Percentiles rank a stretch among this genome's conserved stretches.
These are phyloP conservation scores for Amniataba percoides DNA, from an alignment of 2,797 vertebrate species.

Conservation along the genomic window DNA sequence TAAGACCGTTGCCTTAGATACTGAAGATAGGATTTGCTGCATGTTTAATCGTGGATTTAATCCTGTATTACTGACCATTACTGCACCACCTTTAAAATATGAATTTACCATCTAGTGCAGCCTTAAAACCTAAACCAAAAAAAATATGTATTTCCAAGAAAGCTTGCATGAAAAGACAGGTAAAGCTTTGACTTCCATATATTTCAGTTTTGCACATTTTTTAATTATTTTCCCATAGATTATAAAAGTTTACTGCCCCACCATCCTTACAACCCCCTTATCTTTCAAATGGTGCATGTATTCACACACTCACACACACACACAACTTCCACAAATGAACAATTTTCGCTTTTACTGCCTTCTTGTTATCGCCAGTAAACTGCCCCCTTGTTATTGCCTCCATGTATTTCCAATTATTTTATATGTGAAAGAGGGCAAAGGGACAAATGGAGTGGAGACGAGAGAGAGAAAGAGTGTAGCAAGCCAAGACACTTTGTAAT, in stretches of 20 bases:
- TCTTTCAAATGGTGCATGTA: constrained; percentile 39
- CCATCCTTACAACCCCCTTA: constrained; percentile 31
- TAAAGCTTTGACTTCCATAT: constrained; percentile 10
- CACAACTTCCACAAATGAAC: constrained; percentile 57
- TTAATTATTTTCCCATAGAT: constrained; percentile 46
- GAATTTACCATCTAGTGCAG: constrained; percentile 28
- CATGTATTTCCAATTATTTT: constrained; percentile 85
- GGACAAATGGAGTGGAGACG: constrained; percentile 75
- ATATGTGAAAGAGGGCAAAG: constrained; percentile 80
- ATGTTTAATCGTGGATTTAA: constrained; percentile 64
- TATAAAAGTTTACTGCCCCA: constrained; percentile 43
- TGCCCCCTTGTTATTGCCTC: constrained; percentile 77
- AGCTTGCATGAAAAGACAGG: constrained; percentile 2
- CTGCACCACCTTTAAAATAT: constrained; percentile 3
- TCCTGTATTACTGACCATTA: constrained; percentile 53
- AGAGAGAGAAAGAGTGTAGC: constrained; percentile 62
- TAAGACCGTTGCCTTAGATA: constrained; percentile 66
- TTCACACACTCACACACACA: background rate
- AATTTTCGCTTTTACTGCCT: constrained; percentile 69
- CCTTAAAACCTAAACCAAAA: constrained; percentile 15
- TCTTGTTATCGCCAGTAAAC: constrained; percentile 78
- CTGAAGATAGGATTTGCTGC: constrained; percentile 43
- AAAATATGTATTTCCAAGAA: constrained; percentile 15
- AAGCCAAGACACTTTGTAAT: constrained; percentile 77
- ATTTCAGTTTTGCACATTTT: constrained; percentile 24